A percentile compares a stretch with the other conserved stretches of the same genome.
phyloP scores from a whole-genome alignment of 2,113 vertebrate species.

The Tricholaema leucomelas region DNA sequence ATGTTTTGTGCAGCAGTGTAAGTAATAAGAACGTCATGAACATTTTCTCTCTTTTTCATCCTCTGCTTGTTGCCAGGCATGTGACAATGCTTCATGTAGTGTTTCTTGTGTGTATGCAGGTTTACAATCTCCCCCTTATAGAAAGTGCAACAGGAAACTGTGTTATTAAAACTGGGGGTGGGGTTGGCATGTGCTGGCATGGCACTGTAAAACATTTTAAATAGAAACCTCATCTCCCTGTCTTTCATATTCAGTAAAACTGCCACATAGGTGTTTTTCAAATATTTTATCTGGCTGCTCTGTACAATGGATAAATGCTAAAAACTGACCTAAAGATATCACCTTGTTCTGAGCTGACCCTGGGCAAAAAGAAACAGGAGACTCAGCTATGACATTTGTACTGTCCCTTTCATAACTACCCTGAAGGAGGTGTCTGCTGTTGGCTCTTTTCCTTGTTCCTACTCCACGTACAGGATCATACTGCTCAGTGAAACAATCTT shows the following conservation, averaged over 20 bases:
- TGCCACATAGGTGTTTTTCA: background rate
- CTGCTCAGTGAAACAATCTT: background rate
- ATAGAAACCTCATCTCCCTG: background rate
- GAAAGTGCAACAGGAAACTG: background rate
- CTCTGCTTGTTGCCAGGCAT: background rate
- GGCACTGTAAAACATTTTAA: background rate
- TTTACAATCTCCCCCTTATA: background rate
- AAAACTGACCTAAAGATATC: background rate
- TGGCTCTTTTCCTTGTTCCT: background rate
- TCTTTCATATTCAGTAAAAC: background rate
- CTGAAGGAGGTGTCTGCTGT: background rate
- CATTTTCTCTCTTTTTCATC: background rate
- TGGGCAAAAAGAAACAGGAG: background rate
- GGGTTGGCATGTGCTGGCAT: background rate
- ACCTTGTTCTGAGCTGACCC: background rate
- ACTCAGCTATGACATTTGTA: background rate
- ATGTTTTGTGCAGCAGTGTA: background rate
- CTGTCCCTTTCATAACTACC: background rate
- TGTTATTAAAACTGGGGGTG: background rate
- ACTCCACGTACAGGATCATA: background rate
- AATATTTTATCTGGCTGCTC: background rate
- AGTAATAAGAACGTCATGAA: background rate
- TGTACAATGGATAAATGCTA: background rate
- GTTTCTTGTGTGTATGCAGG: background rate
- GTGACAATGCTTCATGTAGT: background rate